These are phyloP conservation scores for Drosophila peninsularis DNA, from an alignment of 2,888 invertebrate genomes.

Conservation along the genomic window DNA sequence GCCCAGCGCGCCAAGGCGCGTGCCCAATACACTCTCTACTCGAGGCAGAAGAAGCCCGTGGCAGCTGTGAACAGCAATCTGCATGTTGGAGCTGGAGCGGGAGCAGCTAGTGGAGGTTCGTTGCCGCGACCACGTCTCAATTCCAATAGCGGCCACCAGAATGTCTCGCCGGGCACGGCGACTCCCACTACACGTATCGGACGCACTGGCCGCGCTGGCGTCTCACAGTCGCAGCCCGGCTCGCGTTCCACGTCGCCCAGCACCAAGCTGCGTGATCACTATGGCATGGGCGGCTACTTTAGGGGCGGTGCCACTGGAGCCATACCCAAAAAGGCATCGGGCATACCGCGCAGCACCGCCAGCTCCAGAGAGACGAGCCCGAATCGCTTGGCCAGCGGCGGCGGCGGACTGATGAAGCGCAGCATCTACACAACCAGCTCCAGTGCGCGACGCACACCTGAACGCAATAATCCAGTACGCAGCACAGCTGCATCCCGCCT, in stretches of 20 bases:
- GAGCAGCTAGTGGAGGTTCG: slow-evolving; percentile 64
- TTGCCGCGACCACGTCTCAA: slow-evolving; percentile 77
- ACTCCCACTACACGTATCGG: slow-evolving; percentile 85
- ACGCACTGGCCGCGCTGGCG: slow-evolving; percentile 87
- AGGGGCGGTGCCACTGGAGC: slow-evolving; percentile 84
- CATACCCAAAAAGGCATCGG: slow-evolving; percentile 89
- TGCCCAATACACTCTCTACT: slow-evolving; percentile 92
- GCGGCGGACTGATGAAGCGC: slow-evolving; percentile 83
- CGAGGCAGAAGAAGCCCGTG: slow-evolving; percentile 87
- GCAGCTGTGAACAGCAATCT: slow-evolving; percentile 37
- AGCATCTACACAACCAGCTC: slow-evolving; percentile 80
- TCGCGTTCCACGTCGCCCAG: slow-evolving; percentile 97
- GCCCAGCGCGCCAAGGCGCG: slow-evolving; percentile 94
- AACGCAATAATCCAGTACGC: slow-evolving; percentile 86
- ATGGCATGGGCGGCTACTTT: slow-evolving; percentile 75
- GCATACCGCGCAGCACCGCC: slow-evolving; percentile 89
- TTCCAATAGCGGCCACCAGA: slow-evolving; percentile 34
- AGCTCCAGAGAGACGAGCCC: slow-evolving; percentile 89
- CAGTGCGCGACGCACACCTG: slow-evolving; percentile 83
- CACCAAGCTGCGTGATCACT: slow-evolving; percentile 91
- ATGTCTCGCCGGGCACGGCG: slow-evolving; percentile 71
- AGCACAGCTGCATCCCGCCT: slow-evolving; percentile 92
- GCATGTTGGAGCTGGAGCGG: slow-evolving; percentile 10
- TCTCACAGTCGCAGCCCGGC: slow-evolving; percentile 97
- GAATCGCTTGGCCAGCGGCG: slow-evolving; percentile 84